Percentiles rank a stretch among this genome's conserved stretches.
These are phyloP conservation scores for Alosa alosa DNA, from an alignment of 2,113 vertebrate species.

Conservation along the genomic window DNA sequence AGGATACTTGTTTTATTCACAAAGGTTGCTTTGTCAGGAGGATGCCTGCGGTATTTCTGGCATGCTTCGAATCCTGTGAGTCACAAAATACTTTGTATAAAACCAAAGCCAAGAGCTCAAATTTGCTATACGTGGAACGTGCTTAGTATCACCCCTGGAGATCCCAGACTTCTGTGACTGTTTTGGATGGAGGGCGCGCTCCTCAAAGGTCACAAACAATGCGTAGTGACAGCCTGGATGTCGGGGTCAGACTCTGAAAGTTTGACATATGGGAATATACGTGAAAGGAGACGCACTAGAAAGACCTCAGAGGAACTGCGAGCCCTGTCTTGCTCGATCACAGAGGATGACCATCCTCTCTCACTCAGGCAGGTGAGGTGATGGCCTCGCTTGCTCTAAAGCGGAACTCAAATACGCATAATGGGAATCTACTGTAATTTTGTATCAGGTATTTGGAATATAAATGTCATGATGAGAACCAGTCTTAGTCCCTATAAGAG, in stretches of 20 bases:
- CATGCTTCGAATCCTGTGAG: neutral
- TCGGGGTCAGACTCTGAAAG: neutral
- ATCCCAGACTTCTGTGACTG: neutral
- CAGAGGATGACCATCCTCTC: neutral
- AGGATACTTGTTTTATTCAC: neutral
- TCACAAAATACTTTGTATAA: neutral
- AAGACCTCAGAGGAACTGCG: neutral
- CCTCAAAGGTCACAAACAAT: slow-evolving; percentile 2
- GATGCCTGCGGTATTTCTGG: neutral
- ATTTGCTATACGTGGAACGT: slow-evolving; percentile 3
- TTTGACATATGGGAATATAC: neutral
- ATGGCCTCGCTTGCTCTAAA: slow-evolving; percentile 28
- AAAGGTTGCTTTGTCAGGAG: neutral
- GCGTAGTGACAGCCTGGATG: neutral
- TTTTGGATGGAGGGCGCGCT: neutral
- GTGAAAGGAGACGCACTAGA: neutral
- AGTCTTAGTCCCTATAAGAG: neutral
- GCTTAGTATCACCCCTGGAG: neutral
- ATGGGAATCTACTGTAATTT: slow-evolving; percentile 10
- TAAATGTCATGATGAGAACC: neutral
- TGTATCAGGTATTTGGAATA: slow-evolving; percentile 3
- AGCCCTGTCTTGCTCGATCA: neutral
- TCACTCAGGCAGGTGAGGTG: neutral
- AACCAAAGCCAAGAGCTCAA: neutral
- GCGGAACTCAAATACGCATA: slow-evolving; percentile 4